phyloP scores from a whole-genome alignment of 2,797 vertebrate genomes.

The Serranus cabrilla region DNA sequence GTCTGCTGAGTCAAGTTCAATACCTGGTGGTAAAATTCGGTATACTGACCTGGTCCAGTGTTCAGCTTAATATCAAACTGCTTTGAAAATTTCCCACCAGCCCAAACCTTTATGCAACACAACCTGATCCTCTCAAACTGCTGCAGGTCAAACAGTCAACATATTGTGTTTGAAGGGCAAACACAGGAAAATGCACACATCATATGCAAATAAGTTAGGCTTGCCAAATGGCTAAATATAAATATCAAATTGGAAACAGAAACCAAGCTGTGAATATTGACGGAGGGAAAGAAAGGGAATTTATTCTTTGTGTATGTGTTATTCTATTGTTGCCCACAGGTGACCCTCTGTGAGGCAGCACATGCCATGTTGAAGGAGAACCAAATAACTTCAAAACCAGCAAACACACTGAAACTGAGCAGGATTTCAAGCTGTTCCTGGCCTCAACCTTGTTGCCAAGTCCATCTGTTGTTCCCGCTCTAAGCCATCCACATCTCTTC shows the following conservation, averaged over 20 bases:
- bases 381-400: constrained; percentile 33
- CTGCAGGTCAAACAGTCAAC: constrained; percentile 13
- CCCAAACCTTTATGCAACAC: too few species aligned
- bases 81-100: too few species aligned
- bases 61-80: too few species aligned
- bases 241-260: constrained; percentile 23
- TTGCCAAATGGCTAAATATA: constrained; percentile 26
- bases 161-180: constrained; percentile 34
- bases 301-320: background rate
- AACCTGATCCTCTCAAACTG: background rate
- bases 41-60: too few species aligned
- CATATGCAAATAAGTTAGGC: constrained; percentile 22
- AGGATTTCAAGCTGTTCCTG: constrained; percentile 70
- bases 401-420: constrained; percentile 49
- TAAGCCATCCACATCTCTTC: constrained; percentile 23
- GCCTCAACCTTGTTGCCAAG: constrained; percentile 24
- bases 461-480: constrained; percentile 74
- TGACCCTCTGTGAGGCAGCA: constrained; percentile 19
- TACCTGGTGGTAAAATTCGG: too few species aligned
- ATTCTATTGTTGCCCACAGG: constrained; percentile 3
- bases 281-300: background rate
- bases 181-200: constrained; percentile 1
- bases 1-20: too few species aligned
- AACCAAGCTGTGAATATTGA: constrained; percentile 5
- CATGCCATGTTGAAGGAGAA: constrained; percentile 13